Conservation (phyloP, 1,140 invertebrate genomes). For the Plutomurus gul region DNA sequence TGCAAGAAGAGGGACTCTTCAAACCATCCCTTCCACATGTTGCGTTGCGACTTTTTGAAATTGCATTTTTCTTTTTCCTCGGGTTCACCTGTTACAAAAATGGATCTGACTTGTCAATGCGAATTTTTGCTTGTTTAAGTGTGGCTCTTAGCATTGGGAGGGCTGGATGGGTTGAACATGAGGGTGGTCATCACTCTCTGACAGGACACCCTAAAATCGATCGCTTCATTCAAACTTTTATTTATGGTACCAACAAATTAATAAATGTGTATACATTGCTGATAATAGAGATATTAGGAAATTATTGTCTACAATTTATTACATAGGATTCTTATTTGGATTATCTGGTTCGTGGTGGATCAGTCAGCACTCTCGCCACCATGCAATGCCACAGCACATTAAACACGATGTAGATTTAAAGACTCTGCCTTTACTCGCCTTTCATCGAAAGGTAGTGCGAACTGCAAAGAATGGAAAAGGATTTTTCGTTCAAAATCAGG, state of each 20-base stretch:
- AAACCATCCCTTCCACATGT: conserved; percentile 33
- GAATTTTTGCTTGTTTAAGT: neutral
- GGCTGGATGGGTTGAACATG: neutral
- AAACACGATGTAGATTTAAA: neutral
- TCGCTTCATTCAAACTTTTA: neutral
- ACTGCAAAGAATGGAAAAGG: too few relatives aligned
- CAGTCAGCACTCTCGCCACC: too few relatives aligned
- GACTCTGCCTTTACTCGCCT: neutral
- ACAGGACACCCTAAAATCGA: conserved; percentile 23
- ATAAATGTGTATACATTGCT: neutral
- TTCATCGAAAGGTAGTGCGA: neutral
- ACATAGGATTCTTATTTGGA: too few relatives aligned
- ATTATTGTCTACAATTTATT: neutral
- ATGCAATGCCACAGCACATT: neutral
- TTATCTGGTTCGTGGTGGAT: too few relatives aligned
- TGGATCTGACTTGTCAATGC: neutral
- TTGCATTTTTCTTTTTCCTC: neutral
- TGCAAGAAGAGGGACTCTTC: conserved; percentile 46
- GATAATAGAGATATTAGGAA: too few relatives aligned
- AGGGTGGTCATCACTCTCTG: conserved; percentile 27
- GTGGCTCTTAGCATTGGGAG: neutral
- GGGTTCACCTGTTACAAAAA: neutral
- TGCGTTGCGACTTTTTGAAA: neutral
- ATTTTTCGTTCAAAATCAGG: too few relatives aligned
- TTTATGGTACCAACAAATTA: neutral